These are phyloP conservation scores for Tachina grossa DNA, from an alignment of 2,888 invertebrate species.

Conservation along the genomic window DNA sequence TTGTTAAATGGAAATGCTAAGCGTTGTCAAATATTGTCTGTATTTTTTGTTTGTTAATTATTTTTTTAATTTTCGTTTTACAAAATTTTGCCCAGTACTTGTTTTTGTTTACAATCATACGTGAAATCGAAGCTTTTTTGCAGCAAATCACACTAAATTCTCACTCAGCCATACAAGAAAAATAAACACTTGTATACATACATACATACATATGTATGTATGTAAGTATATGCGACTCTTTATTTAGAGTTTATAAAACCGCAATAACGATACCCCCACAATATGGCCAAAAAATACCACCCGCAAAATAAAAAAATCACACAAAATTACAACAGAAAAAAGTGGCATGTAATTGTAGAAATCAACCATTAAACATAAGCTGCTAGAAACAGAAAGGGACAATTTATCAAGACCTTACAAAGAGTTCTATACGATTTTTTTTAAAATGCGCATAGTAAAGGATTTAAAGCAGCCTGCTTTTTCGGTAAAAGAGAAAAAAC, in stretches of 20 bases:
- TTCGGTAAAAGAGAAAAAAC: background rate
- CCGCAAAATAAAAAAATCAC: conserved; percentile 58
- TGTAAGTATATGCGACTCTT: background rate
- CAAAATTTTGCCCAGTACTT: too few relatives aligned
- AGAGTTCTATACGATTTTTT: background rate
- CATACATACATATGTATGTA: background rate
- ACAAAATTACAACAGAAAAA: conserved; percentile 58
- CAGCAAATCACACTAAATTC: background rate
- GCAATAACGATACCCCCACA: conserved; percentile 65
- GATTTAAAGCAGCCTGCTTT: background rate
- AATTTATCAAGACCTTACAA: conserved; percentile 11
- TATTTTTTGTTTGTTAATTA: too few relatives aligned
- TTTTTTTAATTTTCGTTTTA: too few relatives aligned
- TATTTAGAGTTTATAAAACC: conserved; percentile 41
- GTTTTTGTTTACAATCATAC: background rate
- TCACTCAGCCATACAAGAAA: background rate
- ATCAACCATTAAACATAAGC: conserved; percentile 34
- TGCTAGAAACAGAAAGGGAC: conserved; percentile 19
- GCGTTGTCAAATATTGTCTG: too few relatives aligned
- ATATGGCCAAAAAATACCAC: conserved; percentile 60
- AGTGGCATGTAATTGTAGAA: conserved; percentile 39
- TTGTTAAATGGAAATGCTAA: too few relatives aligned
- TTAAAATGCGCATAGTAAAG: conserved; percentile 1
- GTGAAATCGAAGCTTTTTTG: background rate
- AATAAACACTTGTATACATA: background rate